Evolutionary conservation across 2,888 invertebrate genomes (phyloP).

Genomic region (Prionchulus punctatus): DNA sequence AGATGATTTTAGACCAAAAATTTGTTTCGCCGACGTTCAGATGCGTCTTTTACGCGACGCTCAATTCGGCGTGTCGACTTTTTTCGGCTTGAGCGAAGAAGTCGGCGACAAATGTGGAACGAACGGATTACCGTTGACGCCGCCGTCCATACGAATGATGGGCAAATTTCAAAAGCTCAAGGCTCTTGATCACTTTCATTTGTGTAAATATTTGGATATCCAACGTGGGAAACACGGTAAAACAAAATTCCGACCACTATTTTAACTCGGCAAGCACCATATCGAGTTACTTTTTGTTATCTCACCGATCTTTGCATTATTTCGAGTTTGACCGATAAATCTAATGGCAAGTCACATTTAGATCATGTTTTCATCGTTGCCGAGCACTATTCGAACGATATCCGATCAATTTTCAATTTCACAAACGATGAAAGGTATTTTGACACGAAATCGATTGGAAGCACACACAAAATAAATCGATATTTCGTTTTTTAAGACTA

Average conservation of each 20-base stretch:
- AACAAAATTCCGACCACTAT: no score
- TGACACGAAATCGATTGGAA: no score
- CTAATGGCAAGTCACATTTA: no score
- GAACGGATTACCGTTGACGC: slow-evolving; percentile 65
- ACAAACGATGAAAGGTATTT: background rate
- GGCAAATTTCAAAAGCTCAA: slow-evolving; percentile 70
- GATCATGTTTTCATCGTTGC: slow-evolving; percentile 18
- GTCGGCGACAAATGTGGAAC: background rate
- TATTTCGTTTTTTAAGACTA: background rate
- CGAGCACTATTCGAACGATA: slow-evolving; percentile 47
- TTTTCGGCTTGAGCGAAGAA: slow-evolving; percentile 2
- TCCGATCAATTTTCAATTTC: slow-evolving; percentile 30
- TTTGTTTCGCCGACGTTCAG: no score
- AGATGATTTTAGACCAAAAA: no score
- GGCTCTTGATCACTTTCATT: slow-evolving; percentile 41
- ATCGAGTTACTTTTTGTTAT: no score
- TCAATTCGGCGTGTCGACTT: background rate
- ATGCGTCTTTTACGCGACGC: background rate
- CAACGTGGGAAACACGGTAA: slow-evolving; percentile 80
- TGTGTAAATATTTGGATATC: slow-evolving; percentile 77
- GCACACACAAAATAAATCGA: no score
- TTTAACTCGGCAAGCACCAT: no score
- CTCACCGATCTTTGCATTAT: no score
- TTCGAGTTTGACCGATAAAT: no score
- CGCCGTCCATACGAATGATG: slow-evolving; percentile 82